Evolutionary conservation across 2,113 vertebrate species (phyloP).

Genomic region (Myrmecophaga tridactyla): DNA sequence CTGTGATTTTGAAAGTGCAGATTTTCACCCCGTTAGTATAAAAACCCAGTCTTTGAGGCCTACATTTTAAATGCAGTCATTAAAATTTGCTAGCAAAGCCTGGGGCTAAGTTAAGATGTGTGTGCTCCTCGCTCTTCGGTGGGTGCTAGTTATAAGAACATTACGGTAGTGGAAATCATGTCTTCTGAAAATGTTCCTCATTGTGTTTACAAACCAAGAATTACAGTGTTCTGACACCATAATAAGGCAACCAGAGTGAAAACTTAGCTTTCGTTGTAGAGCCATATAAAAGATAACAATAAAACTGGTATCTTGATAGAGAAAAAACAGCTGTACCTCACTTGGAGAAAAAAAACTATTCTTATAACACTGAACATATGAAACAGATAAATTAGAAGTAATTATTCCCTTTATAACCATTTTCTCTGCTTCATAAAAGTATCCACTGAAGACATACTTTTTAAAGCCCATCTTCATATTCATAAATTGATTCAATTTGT

Average conservation of each 20-base stretch:
- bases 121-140: background rate
- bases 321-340: background rate
- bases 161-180: background rate
- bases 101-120: constrained; percentile 9
- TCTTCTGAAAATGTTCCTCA: constrained; percentile 50
- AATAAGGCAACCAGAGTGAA: constrained; percentile 18
- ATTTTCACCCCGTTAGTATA: background rate
- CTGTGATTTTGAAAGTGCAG: background rate
- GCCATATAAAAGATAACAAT: constrained; percentile 51
- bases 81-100: constrained; percentile 41
- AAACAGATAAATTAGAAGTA: constrained; percentile 52
- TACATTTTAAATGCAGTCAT: constrained; percentile 30
- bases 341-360: constrained; percentile 40
- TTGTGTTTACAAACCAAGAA: constrained; percentile 58
- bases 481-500: constrained; percentile 17
- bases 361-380: constrained; percentile 16
- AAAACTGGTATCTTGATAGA: background rate
- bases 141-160: background rate
- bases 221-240: background rate
- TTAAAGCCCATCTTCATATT: constrained; percentile 2
- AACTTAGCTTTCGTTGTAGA: constrained; percentile 44
- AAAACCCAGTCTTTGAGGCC: background rate
- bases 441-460: constrained; percentile 26
- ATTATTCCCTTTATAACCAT: constrained; percentile 55
- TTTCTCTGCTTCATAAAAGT: constrained; percentile 57